Base-by-base conservation (phyloP, 2,797 vertebrate species). In the Tadarida brasiliensis region DNA sequence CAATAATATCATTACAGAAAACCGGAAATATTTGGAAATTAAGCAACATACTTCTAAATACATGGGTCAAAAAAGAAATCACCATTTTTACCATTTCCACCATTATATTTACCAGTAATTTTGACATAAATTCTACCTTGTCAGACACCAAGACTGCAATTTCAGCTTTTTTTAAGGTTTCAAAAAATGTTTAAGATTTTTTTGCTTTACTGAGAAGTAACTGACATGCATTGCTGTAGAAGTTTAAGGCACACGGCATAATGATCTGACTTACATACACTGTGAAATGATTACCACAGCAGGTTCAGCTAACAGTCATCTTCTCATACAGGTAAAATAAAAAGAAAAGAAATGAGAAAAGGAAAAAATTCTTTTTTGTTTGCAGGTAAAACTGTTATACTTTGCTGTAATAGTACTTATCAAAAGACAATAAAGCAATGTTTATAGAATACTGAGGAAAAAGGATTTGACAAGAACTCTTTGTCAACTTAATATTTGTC, bases 391-490 rank as follows among this genome's bases (percentile, higher is more conserved):
- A 67, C 47, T 54, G 26, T 49, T 54, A 71, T 0, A 39, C 44
- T 56, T 74, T 90, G 11, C 39, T 90, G 1, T 56, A 57, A 74
- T 3, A 24, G 10, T 65, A 30, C 22, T 74, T 51, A 83, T 8
- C n/a, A 95, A 54, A 74, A 81, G 74, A 63, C 56, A 93, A 35
- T 15, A 49, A 26, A 47, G 24, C 22, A 82, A 63, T 70, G 17
- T 47, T 76, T 83, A 67, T 0, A 77, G 33, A 74, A 35, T 63
- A 30, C 44, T 93, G n/a, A 73, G 49, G 54, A 80, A 20, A 90
- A 93, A 73, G 76, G 4, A 89, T 54, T 49, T 87, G 44, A 81
- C 39, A 86, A 90, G n/a, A 90, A 74, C 17, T 90, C 65, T 71
- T 80, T 35, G 44, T 77, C 26, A 71, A 63, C 71, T 77, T 84